Base-by-base conservation (phyloP, 2,797 vertebrate genomes). In the Rhodeus uyekii region DNA sequence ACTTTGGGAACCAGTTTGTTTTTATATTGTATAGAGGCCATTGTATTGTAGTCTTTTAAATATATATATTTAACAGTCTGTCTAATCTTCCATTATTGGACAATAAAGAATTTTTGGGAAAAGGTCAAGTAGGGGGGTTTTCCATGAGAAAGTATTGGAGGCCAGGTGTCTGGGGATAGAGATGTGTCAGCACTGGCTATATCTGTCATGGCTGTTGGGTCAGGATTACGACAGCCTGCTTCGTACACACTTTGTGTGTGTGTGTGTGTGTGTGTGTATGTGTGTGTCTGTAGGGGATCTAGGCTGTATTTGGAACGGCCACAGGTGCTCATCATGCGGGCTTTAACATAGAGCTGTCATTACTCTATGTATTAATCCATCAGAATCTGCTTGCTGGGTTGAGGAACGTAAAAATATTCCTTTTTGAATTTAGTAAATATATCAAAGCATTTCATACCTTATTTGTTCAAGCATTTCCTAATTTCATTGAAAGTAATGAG, bases 301-400 rank as follows among this genome's bases (percentile, higher is more conserved):
- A n/a, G n/a, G n/a, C n/a, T n/a, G n/a, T n/a, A n/a, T n/a, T n/a
- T n/a, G n/a, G n/a, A n/a, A n/a, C n/a, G n/a, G n/a, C n/a, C n/a
- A n/a, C n/a, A n/a, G n/a, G n/a, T n/a, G 50, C 55, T 58, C 82
- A 42, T 80, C 76, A 42, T n/a, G 18, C 42, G n/a, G 34, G 46
- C 68, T 39, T 48, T 44, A 53, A 44, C n/a, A 22, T 36, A 48
- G 27, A 72, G 3, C 71, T 83, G 82, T 80, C 71, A 63, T 73
- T 82, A 42, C 19, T 38, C 46, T 55, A 16, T n/a, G n/a, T n/a
- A 68, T 76, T 80, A 72, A 67, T 71, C 16, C 65, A 27, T 64
- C 34, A 39, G 58, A 80, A 78, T 58, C 27, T 76, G 42, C 24
- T 29, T 19, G 1, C 50, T 50, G 34, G 12, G 42, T 13, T 48